phyloP scores from a whole-genome alignment of 2,888 invertebrate genomes.

The Epinotia bilunana region DNA sequence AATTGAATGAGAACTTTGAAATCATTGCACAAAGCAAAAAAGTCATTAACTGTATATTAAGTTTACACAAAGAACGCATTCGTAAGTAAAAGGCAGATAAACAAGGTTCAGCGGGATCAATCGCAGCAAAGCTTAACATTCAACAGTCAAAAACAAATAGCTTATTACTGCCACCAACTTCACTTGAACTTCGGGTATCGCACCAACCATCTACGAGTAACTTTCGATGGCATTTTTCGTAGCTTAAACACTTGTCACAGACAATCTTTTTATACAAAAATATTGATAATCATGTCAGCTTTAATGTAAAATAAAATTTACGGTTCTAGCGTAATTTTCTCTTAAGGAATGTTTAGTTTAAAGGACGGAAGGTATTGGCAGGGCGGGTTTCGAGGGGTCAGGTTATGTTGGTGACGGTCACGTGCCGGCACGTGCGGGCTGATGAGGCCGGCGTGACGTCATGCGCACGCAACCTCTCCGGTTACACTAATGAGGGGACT shows the following conservation, averaged over 20 bases:
- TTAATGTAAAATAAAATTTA: not conserved
- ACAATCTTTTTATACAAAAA: not conserved
- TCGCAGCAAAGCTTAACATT: conserved; percentile 38
- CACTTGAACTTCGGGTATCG: not conserved
- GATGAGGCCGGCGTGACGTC: conserved; percentile 28
- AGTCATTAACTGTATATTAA: conserved; percentile 41
- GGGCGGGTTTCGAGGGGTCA: not conserved
- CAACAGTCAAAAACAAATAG: conserved; percentile 44
- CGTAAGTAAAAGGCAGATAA: conserved; percentile 41
- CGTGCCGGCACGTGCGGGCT: conserved; percentile 36
- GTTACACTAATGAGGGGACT: conserved; percentile 36
- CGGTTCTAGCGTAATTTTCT: not conserved
- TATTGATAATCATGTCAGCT: not conserved
- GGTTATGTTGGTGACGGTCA: not conserved
- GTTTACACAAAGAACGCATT: conserved; percentile 42
- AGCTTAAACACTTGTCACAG: not conserved
- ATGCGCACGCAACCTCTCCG: conserved; percentile 16
- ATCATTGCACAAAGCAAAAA: conserved; percentile 28
- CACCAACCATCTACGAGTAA: not conserved
- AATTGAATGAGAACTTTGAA: not conserved
- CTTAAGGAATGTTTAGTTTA: not conserved
- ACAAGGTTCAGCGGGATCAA: conserved; percentile 38
- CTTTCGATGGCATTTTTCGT: not conserved
- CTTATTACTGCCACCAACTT: conserved; percentile 34
- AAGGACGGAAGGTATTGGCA: not conserved